phyloP scores from a whole-genome alignment of 2,888 invertebrate genomes.

The Dicycla oo region DNA sequence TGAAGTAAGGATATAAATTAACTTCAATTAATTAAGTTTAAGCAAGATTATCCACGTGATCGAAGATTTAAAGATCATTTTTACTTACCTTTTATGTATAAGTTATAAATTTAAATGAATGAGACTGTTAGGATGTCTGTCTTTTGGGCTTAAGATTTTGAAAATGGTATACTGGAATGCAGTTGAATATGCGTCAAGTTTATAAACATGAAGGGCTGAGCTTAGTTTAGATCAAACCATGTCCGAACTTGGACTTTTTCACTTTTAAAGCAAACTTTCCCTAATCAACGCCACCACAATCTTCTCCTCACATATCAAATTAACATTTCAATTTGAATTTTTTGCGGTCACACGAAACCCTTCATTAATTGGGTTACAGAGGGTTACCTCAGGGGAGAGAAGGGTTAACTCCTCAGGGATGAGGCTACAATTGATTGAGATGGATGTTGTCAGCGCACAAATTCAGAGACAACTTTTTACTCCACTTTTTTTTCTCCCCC shows the following conservation, averaged over 20 bases:
- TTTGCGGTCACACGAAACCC: slow-evolving; percentile 84
- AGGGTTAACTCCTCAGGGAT: slow-evolving; percentile 87
- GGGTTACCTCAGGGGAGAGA: slow-evolving; percentile 83
- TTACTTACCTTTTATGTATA: no score
- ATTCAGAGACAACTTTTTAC: slow-evolving; percentile 82
- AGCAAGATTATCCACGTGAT: neutral
- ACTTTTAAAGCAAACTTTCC: slow-evolving; percentile 28
- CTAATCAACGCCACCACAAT: slow-evolving; percentile 47
- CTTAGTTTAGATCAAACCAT: no score
- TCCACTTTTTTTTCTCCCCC: slow-evolving; percentile 66
- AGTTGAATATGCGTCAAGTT: no score
- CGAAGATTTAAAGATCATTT: neutral
- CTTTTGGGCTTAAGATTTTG: no score
- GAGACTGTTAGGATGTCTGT: no score
- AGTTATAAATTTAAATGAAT: no score
- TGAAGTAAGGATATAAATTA: neutral
- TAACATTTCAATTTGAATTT: slow-evolving; percentile 88
- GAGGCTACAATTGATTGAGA: slow-evolving; percentile 87
- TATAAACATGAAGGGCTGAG: no score
- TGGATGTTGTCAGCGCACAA: slow-evolving; percentile 88
- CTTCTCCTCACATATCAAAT: slow-evolving; percentile 75
- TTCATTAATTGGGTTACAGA: slow-evolving; percentile 88
- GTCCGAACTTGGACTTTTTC: neutral
- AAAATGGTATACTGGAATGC: no score
- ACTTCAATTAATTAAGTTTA: neutral